These are phyloP conservation scores for Triplophysa rosa DNA, from an alignment of 2,113 vertebrate genomes.

Conservation along the genomic window DNA sequence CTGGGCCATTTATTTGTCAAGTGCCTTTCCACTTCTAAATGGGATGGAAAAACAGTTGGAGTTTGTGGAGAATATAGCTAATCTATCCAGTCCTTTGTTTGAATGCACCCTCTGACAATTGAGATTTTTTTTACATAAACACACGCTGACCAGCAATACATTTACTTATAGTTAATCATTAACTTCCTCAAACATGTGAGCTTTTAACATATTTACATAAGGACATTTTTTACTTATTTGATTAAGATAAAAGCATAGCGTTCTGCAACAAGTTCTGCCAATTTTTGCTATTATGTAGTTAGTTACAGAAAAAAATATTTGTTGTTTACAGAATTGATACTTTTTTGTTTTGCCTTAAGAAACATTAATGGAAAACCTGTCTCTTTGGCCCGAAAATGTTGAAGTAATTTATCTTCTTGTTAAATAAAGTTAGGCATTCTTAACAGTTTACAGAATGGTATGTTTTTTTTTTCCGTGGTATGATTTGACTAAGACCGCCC, in stretches of 20 bases:
- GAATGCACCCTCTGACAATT: background rate
- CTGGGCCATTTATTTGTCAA: slow-evolving; percentile 87
- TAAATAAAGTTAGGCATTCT: background rate
- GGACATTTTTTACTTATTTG: background rate
- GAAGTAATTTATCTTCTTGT: background rate
- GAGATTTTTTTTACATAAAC: background rate
- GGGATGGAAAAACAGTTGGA: slow-evolving; percentile 79
- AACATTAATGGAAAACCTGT: background rate
- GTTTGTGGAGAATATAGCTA: slow-evolving; percentile 78
- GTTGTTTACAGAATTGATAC: background rate
- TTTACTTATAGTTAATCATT: background rate
- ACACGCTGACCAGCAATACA: background rate
- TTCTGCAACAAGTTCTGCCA: too few species aligned
- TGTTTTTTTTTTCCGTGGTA: background rate
- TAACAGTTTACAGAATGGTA: background rate
- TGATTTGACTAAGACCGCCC: too few species aligned
- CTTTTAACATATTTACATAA: background rate
- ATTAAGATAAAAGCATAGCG: too few species aligned
- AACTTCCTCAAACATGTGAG: background rate
- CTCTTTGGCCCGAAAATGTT: background rate
- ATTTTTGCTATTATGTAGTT: background rate
- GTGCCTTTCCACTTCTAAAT: slow-evolving; percentile 81
- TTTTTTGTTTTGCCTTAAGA: slow-evolving; percentile 16
- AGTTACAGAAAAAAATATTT: background rate
- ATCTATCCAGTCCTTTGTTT: slow-evolving; percentile 12